phyloP scores from a whole-genome alignment of 2,888 invertebrate genomes.

The Athrips mouffetella region DNA sequence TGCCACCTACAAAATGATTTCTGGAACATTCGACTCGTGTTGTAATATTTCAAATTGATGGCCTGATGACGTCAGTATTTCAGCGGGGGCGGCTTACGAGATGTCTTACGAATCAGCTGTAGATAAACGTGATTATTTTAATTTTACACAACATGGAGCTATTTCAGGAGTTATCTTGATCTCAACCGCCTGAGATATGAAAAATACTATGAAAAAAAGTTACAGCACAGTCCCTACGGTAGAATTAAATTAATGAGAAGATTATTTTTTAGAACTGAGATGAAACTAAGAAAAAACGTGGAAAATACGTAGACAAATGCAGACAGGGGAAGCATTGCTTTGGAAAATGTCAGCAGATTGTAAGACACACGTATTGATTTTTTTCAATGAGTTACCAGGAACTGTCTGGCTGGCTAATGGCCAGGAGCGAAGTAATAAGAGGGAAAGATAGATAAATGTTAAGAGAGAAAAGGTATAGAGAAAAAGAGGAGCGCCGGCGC shows the following conservation, averaged over 20 bases:
- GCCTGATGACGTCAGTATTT: conserved; percentile 28
- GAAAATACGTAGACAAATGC: too few relatives aligned
- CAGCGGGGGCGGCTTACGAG: conserved; percentile 33
- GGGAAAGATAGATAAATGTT: conserved; percentile 21
- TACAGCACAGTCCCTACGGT: too few relatives aligned
- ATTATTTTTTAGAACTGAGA: too few relatives aligned
- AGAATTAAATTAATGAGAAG: too few relatives aligned
- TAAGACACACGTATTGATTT: neutral
- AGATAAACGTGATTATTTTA: neutral
- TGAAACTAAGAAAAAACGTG: too few relatives aligned
- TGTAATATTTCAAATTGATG: conserved; percentile 26
- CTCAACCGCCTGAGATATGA: neutral
- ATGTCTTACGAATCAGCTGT: conserved; percentile 28
- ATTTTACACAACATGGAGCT: neutral
- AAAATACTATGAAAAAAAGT: neutral
- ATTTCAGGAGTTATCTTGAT: neutral
- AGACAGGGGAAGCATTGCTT: neutral
- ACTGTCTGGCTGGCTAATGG: conserved; percentile 39
- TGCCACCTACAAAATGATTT: too few relatives aligned
- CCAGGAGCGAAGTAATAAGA: conserved; percentile 27
- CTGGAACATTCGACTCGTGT: conserved; percentile 5
- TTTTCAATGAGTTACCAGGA: conserved; percentile 30
- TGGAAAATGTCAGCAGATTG: neutral
- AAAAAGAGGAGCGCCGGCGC: conserved; percentile 41
- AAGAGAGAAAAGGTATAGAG: conserved; percentile 26